Base-by-base conservation (phyloP, 37 sponge, comb jelly and placozoan species). In the Eunapius fragilis region DNA sequence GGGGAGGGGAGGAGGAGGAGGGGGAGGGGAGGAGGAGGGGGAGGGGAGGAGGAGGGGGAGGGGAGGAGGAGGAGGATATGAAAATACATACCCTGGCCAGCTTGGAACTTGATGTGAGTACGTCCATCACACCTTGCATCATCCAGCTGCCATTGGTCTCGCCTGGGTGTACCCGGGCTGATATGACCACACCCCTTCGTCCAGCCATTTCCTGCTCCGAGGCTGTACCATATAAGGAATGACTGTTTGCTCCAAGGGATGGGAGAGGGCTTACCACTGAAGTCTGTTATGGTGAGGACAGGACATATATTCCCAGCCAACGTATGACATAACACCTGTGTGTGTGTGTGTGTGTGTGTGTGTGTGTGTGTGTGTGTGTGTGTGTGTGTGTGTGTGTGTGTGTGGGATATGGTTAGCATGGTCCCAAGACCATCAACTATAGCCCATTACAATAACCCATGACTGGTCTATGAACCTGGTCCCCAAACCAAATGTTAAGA, bases 61-160 rank as follows among this genome's bases (percentile, higher is more conserved):
- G 25, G 28, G 30, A 7, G 28, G 47, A 36, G 78, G 35, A n/a
- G n/a, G n/a, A n/a, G n/a, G n/a, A n/a, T n/a, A n/a, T n/a, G n/a
- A n/a, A n/a, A n/a, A n/a, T 26, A 80, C 75, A 35, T 37, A 89
- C 92, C 80, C 84, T 84, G 22, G 97, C 94, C 79, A 91, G 83
- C 2, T 80, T 48, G 32, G 79, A 19, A 33, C 85, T 78, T 24
- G 83, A 80, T 27, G 83, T 79, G 75, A 93, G 88, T 13, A 49
- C 72, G 5, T 86, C 49, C 27, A 93, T 69, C 34, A 88, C 74
- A 24, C 92, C 92, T 67, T 95, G 37, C 90, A 95, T 95, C 70
- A 95, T 91, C 95, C 95, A 95, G 71, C 91, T 91, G 69, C 89
- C 71, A 80, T 95, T 95, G 48, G 92, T 79, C 84, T 95, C 95